These are phyloP conservation scores for Dolichoris vasculosae DNA, from an alignment of 1,140 invertebrate species.

Conservation along the genomic window DNA sequence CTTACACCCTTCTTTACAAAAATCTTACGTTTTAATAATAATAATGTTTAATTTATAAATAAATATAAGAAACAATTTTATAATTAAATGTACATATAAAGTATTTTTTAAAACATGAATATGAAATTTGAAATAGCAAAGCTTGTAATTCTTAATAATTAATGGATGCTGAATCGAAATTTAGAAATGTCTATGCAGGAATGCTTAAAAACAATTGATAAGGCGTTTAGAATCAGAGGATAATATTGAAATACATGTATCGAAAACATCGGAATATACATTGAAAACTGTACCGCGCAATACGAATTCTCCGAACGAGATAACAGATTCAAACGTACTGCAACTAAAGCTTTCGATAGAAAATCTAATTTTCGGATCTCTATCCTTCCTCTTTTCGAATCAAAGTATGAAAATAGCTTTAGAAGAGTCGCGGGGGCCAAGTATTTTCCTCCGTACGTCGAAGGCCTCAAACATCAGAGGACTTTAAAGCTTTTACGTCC, in stretches of 20 bases:
- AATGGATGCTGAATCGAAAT: background rate
- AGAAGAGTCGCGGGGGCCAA: background rate
- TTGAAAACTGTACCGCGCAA: background rate
- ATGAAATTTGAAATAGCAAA: background rate
- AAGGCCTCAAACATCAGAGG: background rate
- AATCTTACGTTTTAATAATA: no score
- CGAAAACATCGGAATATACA: background rate
- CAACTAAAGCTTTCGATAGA: background rate
- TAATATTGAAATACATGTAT: no score
- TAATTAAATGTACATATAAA: no score
- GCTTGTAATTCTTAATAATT: background rate
- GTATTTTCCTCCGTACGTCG: background rate
- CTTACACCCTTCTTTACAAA: no score
- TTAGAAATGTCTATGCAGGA: background rate
- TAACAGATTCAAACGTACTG: conserved; percentile 4
- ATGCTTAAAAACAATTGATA: background rate
- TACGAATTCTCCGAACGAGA: background rate
- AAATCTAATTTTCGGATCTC: background rate
- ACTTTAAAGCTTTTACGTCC: no score
- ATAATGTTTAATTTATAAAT: no score
- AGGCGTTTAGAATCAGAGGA: no score
- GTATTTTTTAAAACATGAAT: background rate
- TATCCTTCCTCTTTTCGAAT: background rate
- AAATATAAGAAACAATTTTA: no score
- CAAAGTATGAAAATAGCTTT: background rate